Evolutionary conservation across 2,113 vertebrate species (phyloP).

Genomic region (Passer domesticus): DNA sequence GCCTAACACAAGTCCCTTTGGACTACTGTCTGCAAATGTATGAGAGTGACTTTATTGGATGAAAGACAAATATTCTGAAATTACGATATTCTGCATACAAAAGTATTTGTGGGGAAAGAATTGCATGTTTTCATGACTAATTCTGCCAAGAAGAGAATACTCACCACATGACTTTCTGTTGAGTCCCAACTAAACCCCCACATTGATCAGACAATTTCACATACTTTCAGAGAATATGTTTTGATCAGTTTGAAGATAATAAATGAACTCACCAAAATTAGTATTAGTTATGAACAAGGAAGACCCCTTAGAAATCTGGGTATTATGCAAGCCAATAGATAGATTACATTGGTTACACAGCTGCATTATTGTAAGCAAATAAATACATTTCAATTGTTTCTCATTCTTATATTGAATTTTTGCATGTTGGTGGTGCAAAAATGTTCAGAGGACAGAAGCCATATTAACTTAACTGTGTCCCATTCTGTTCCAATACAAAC

Average conservation of each 20-base stretch:
- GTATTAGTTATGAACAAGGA: not conserved
- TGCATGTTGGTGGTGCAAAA: not conserved
- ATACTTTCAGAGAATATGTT: not conserved
- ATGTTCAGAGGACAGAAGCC: not conserved
- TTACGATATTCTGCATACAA: not conserved
- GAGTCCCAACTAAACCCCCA: not conserved
- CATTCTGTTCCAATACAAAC: not conserved
- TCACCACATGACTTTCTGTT: not conserved
- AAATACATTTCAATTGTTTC: not conserved
- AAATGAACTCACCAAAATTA: not conserved
- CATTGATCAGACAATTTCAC: not conserved
- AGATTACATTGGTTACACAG: not conserved
- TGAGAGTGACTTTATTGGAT: not conserved
- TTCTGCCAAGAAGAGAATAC: slow-evolving; percentile 8
- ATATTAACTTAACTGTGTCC: not conserved
- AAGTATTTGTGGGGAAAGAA: slow-evolving; percentile 8
- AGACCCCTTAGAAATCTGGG: not conserved
- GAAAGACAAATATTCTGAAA: slow-evolving; percentile 1
- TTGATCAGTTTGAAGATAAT: not conserved
- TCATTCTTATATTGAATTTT: not conserved
- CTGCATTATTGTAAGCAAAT: not conserved
- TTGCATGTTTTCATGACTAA: slow-evolving; percentile 10
- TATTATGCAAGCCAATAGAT: not conserved
- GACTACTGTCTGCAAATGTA: not conserved
- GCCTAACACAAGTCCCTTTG: not conserved